Evolutionary conservation across 2,888 invertebrate species (phyloP), one percentile per base, ranked within the genome.

Genomic region (Zygothrica quintamaculata): DNA sequence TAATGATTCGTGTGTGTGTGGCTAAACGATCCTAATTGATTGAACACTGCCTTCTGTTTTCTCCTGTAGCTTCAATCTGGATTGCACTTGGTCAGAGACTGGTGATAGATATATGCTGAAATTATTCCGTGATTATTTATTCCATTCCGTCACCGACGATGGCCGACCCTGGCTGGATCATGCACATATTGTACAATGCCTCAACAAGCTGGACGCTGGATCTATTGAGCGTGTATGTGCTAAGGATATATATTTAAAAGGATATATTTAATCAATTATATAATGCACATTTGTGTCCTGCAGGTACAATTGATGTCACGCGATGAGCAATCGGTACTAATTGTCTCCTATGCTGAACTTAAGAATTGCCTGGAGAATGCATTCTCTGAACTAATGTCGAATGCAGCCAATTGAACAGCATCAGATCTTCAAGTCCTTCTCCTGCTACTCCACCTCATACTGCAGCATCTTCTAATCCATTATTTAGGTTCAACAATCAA

Each of bases 71-170:
- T 93, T 98, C 88, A 97, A 97, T 90, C 92, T 97, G 93, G 99
- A 99, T 91, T 94, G 95, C 8, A 94, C 96, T 9, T 99, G 99
- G 99, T 95, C 98, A 29, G 99, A 99, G 92, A 99, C 99, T 15
- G 99, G 99, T 13, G 98, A 99, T 92, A 94, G 99, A 51, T 99
- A 99, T 92, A 96, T 99, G 96, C 92, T 99, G 92, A 99, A 99
- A 92, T 92, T 99, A 89, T 99, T 99, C 93, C 94, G 99, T 66
- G 99, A 99, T 92, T 98, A 97, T 91, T 93, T 99, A 87, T 99
- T 99, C 92, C 99, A 99, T 92, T 96, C 98, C 91, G 97, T 98
- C 69, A 94, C 95, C 11, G 95, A 95, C 65, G 98, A 98, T 87
- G 98, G 98, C 5, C 93, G 95, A 72, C 98, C 99, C 0, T 99